phyloP scores from a whole-genome alignment of 2,797 vertebrate genomes.

The Lithobates pipiens region DNA sequence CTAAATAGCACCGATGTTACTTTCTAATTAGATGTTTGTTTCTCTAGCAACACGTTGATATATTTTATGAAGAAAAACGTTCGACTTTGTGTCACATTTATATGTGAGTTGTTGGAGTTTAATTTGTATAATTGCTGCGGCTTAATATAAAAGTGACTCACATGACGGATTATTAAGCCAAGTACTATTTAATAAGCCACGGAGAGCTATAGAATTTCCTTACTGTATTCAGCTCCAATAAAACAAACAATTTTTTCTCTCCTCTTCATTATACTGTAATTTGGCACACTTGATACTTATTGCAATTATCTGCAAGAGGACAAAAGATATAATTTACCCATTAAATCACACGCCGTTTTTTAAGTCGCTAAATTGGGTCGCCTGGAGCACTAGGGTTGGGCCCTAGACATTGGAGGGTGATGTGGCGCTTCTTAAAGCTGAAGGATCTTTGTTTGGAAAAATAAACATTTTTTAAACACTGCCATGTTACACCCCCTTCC shows the following conservation, averaged over 20 bases:
- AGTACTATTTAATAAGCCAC: slow-evolving; percentile 48
- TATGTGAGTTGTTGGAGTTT: slow-evolving; percentile 51
- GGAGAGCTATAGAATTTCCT: slow-evolving; percentile 54
- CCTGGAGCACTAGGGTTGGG: slow-evolving; percentile 14
- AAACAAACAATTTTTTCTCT: slow-evolving; percentile 41
- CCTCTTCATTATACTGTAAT: slow-evolving; percentile 52
- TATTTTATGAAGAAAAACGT: slow-evolving; percentile 39
- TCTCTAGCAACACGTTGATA: slow-evolving; percentile 35
- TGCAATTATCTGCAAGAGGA: slow-evolving; percentile 53
- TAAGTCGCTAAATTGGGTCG: slow-evolving; percentile 28
- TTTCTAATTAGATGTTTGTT: slow-evolving; percentile 52
- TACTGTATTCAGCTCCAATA: slow-evolving; percentile 45
- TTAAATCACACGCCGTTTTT: slow-evolving; percentile 15
- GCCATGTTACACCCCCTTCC: too few relatives aligned
- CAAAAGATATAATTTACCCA: slow-evolving; percentile 47
- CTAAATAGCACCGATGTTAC: slow-evolving; percentile 19
- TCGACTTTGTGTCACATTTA: slow-evolving; percentile 44
- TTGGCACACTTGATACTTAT: slow-evolving; percentile 52
- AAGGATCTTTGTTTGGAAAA: not conserved
- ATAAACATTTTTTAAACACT: too few relatives aligned
- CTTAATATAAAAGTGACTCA: slow-evolving; percentile 53
- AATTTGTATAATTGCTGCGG: slow-evolving; percentile 58
- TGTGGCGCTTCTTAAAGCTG: not conserved
- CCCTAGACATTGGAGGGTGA: not conserved
- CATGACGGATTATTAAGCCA: slow-evolving; percentile 55